Evolutionary conservation across 2,888 invertebrate species (phyloP).

Genomic region (Pristionchus entomophagus): DNA sequence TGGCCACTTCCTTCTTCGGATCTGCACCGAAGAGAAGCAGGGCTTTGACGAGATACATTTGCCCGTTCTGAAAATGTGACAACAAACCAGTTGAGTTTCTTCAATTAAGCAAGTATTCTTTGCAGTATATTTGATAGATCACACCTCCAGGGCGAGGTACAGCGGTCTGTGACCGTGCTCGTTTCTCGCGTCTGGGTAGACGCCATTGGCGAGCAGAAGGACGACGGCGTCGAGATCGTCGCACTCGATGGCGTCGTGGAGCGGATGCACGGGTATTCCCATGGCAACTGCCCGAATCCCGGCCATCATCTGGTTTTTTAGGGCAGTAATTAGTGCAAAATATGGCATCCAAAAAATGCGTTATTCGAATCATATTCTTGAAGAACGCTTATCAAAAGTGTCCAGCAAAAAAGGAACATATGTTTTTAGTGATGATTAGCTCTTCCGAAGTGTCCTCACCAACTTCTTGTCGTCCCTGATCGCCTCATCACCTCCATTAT

Average conservation of each 20-base stretch:
- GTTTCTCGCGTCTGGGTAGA: background rate
- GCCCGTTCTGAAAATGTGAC: background rate
- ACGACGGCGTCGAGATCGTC: background rate
- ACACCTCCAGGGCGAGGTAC: background rate
- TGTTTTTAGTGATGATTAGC: background rate
- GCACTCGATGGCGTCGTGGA: background rate
- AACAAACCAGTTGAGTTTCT: too few relatives aligned
- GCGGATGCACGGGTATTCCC: background rate
- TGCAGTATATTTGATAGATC: too few relatives aligned
- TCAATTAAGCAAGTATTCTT: too few relatives aligned
- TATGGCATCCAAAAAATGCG: too few relatives aligned
- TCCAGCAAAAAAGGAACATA: background rate
- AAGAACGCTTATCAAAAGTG: too few relatives aligned
- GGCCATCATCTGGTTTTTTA: background rate
- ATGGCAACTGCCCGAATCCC: background rate
- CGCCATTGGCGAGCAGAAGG: background rate
- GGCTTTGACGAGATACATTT: background rate
- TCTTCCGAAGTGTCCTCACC: too few relatives aligned
- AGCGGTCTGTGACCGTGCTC: background rate
- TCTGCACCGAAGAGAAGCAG: background rate
- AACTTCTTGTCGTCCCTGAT: background rate
- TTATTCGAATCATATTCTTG: too few relatives aligned
- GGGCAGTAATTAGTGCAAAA: too few relatives aligned
- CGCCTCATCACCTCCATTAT: background rate
- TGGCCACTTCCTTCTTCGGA: background rate